Percentiles rank a stretch among this genome's conserved stretches.
Evolutionary conservation across 2,888 invertebrate genomes (phyloP).

Genomic region (Bibio marci): DNA sequence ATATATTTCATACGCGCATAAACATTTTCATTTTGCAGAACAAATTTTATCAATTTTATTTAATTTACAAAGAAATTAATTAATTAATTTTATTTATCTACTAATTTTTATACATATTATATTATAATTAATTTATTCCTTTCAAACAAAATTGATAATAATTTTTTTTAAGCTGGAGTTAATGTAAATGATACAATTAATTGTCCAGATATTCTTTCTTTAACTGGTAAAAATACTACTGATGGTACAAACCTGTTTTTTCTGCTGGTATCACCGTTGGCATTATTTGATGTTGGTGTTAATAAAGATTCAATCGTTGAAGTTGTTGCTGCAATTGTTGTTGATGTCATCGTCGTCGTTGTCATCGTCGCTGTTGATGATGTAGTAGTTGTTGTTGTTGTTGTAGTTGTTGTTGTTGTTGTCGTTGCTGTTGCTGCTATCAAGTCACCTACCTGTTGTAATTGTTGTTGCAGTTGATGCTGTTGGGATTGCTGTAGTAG

Average conservation of each 20-base stretch:
- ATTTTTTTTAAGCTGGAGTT: conserved; percentile 62
- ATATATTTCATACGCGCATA: too few species aligned
- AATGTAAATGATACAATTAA: conserved; percentile 84
- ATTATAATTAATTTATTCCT: too few species aligned
- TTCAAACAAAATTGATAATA: too few species aligned
- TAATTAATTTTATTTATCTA: too few species aligned
- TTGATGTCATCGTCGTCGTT: not conserved
- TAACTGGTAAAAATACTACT: conserved; percentile 85
- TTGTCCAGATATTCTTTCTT: conserved; percentile 67
- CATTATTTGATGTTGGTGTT: not conserved
- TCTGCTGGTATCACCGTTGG: conserved; percentile 11
- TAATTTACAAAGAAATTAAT: too few species aligned
- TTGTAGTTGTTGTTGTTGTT: not conserved
- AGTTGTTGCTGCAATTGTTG: conserved; percentile 1
- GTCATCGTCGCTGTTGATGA: not conserved
- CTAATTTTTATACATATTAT: too few species aligned
- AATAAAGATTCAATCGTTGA: not conserved
- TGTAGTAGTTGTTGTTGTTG: not conserved
- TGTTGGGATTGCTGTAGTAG: too few species aligned
- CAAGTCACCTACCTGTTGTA: not conserved
- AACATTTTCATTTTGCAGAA: too few species aligned
- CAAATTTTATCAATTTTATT: too few species aligned
- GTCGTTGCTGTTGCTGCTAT: not conserved
- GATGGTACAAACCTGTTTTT: conserved; percentile 63
- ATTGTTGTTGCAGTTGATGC: too few species aligned